phyloP scores from a whole-genome alignment of 2,797 vertebrate genomes.

The Hozukius guyotensis region DNA sequence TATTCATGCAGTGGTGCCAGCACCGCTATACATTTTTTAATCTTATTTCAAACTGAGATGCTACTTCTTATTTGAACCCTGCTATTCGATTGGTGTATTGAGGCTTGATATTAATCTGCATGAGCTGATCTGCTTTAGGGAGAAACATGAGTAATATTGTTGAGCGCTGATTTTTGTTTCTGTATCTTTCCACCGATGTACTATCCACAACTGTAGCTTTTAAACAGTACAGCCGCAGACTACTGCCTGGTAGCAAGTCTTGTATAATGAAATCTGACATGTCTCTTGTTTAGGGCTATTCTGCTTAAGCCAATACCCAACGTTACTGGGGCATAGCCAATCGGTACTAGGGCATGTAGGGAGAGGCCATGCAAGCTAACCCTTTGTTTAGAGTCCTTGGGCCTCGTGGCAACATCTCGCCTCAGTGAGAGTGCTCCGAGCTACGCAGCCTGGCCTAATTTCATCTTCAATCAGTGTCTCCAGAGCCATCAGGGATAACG shows the following conservation, averaged over 20 bases:
- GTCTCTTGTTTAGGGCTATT: constrained; percentile 73
- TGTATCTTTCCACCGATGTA: constrained; percentile 30
- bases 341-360: constrained; percentile 64
- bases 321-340: constrained; percentile 74
- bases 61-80: constrained; percentile 15
- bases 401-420: constrained; percentile 73
- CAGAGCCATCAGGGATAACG: constrained; percentile 68
- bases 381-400: constrained; percentile 76
- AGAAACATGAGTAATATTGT: constrained; percentile 51
- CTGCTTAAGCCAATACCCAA: constrained; percentile 74
- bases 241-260: constrained; percentile 50
- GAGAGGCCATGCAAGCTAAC: constrained; percentile 68
- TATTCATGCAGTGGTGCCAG: background rate
- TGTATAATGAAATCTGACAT: constrained; percentile 79
- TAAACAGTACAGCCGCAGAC: constrained; percentile 53
- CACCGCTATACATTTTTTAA: background rate
- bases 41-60: constrained; percentile 16
- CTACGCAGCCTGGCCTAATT: constrained; percentile 77
- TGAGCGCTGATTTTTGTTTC: constrained; percentile 47
- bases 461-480: constrained; percentile 83
- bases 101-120: constrained; percentile 51
- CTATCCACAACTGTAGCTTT: constrained; percentile 48
- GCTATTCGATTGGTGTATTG: constrained; percentile 18
- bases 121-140: constrained; percentile 54
- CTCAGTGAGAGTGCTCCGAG: constrained; percentile 63